Conservation (phyloP, 1,140 invertebrate genomes). For the Tenebrio molitor region DNA sequence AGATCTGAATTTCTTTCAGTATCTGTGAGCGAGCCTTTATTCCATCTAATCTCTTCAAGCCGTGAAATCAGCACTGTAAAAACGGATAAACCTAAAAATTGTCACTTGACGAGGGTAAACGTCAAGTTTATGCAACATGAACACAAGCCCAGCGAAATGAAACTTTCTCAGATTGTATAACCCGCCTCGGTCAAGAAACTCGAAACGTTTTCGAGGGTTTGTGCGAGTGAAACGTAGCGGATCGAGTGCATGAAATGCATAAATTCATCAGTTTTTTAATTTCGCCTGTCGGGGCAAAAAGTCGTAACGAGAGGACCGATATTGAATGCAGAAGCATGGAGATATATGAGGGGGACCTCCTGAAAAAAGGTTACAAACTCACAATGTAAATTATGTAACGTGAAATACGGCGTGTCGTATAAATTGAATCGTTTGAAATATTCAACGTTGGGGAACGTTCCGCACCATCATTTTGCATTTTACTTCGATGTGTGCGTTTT, state of each 20-base stretch:
- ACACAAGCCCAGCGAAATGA: no score
- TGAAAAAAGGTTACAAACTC: conserved; percentile 28
- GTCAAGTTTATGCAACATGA: neutral
- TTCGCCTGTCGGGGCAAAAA: neutral
- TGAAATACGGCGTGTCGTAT: conserved; percentile 31
- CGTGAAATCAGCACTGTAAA: no score
- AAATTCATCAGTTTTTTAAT: neutral
- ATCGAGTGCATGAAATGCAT: no score
- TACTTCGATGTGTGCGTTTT: neutral
- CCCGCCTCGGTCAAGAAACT: neutral
- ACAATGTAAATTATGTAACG: conserved; percentile 26
- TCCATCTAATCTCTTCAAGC: no score
- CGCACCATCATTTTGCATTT: neutral
- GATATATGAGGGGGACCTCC: conserved; percentile 4
- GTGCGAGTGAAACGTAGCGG: no score
- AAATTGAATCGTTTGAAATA: conserved; percentile 40
- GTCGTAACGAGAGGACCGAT: neutral
- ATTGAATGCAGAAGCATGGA: conserved; percentile 3
- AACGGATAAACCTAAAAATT: neutral
- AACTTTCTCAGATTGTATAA: no score
- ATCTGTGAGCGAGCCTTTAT: no score
- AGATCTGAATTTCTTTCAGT: no score
- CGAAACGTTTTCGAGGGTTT: no score
- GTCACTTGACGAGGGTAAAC: neutral
- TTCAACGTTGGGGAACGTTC: conserved; percentile 6